phyloP scores from a whole-genome alignment of 2,888 invertebrate genomes.

The Cryptocheilus praepositus region DNA sequence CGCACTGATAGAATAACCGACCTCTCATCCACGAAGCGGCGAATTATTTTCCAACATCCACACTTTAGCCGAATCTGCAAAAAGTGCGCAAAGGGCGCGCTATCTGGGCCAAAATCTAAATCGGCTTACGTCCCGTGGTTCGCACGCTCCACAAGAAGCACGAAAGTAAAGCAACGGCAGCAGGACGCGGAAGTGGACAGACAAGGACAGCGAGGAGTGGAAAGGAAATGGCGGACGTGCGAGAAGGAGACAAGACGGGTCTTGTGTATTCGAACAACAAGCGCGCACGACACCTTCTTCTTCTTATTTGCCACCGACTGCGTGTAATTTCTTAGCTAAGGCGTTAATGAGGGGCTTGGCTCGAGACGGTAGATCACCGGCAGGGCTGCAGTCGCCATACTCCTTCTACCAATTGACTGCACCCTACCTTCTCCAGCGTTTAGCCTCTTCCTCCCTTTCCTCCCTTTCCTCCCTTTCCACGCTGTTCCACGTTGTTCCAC shows the following conservation, averaged over 20 bases:
- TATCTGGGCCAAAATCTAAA: slow-evolving; percentile 68
- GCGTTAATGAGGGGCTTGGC: slow-evolving; percentile 74
- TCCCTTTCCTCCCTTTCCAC: slow-evolving; percentile 14
- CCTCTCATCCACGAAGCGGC: no score
- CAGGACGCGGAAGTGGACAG: slow-evolving; percentile 21
- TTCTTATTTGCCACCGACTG: slow-evolving; percentile 74
- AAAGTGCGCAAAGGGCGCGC: slow-evolving; percentile 21
- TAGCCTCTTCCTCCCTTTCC: neutral
- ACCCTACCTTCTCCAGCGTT: slow-evolving; percentile 13
- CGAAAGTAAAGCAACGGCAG: slow-evolving; percentile 23
- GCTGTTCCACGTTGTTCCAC: slow-evolving; percentile 33
- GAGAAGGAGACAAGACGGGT: slow-evolving; percentile 42
- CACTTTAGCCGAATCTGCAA: neutral
- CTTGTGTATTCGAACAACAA: slow-evolving; percentile 60
- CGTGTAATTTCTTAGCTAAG: slow-evolving; percentile 74
- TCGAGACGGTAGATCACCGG: slow-evolving; percentile 72
- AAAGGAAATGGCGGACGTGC: slow-evolving; percentile 18
- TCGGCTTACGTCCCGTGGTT: slow-evolving; percentile 67
- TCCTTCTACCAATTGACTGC: slow-evolving; percentile 31
- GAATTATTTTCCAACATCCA: no score
- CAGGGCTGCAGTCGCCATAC: slow-evolving; percentile 45
- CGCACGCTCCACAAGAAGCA: slow-evolving; percentile 64
- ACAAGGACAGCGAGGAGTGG: slow-evolving; percentile 36
- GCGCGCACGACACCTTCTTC: slow-evolving; percentile 69
- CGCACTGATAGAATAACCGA: no score